Evolutionary conservation across 2,797 vertebrate species (phyloP), one percentile per base, ranked within the genome.

Genomic region (Heliangelus exortis): DNA sequence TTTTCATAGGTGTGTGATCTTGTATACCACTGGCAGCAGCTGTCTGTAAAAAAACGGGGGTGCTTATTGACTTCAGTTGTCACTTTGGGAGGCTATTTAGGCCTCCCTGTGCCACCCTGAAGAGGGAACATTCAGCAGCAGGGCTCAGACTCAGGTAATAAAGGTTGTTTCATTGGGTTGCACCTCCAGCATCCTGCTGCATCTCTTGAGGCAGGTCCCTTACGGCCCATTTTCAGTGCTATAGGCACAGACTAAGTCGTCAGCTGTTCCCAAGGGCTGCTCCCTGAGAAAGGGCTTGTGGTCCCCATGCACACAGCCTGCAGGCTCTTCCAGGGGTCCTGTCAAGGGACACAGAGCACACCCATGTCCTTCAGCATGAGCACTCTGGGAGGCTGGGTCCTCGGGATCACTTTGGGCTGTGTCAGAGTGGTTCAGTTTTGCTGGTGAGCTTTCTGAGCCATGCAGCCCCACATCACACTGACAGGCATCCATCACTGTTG

Each of bases 381-480:
- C 33, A 10, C 0, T 0, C 14, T 34, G 53, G 41, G 51, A 12
- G 39, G 34, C 65, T 45, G 62, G 8, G 13, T 36, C 33, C 33
- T 86, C 50, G 31, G 0, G 0, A 13, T 59, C 2, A 1, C 54
- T 34, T 22, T 0, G 3, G 45, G 55, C 55, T 31, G 16, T 43
- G 59, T 61, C 19, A 48, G 67, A 55, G 7, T 7, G 1, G 16
- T 43, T 8, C 0, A 20, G n/a, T 65, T 4, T 33, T 50, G 57
- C 21, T 2, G 1, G 4, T 26, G 39, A 26, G 22, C 11, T 62
- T 50, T 33, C 20, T 62, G 55, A 79, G 68, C 58, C 22, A 10
- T 45, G 73, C 61, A 80, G 45, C 43, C 25, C n/a, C 53, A 10
- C 7, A 1, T 22, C 2, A 0, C 22, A 2, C 2, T 1, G 65